Base-by-base conservation (phyloP, 2,113 vertebrate genomes). In the Oreochromis aureus region DNA sequence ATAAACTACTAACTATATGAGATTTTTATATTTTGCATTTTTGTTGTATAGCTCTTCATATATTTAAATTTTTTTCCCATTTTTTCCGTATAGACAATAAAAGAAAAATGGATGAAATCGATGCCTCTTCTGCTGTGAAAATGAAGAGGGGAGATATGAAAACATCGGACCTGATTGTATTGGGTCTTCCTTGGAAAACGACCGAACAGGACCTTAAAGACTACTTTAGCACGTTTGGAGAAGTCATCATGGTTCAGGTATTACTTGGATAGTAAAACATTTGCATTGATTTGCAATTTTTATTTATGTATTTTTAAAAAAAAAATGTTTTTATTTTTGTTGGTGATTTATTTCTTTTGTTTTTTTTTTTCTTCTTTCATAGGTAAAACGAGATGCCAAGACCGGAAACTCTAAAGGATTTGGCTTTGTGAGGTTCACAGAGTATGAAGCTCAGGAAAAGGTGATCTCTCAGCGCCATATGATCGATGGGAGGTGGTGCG, bases 191-290 rank as follows among this genome's bases (percentile, higher is more conserved):
- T 0, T 99, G 99, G 99, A 99, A 99, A 95, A 99, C 99, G 3
- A 96, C 98, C 1, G 99, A 99, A 44, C 99, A 99, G 92, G 99
- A 99, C 90, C 95, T 99, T 30, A 99, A 99, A 87, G 99, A 99
- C 1, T 99, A 99, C 93, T 99, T 99, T 82, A 97, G 98, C 93
- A 99, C 99, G 0, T 99, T 99, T 91, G 99, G 99, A 81, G 99
- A 99, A 95, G 98, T 99, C 80, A 98, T 99, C 82, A 99, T 99
- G 99, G 99, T 99, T 87, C 99, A 99, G 98, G 99, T 99, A 96
- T 94, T 3, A 18, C 32, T 48, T 46, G 5, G 13, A 51, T 15
- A 11, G 2, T 6, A 51, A 53, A 27, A 22, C 41, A 34, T 10
- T 3, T 13, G 22, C 5, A 4, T 18, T 78, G 6, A 11, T 54